Evolutionary conservation across 2,113 vertebrate species (phyloP).

Genomic region (Seriola dumerili): DNA sequence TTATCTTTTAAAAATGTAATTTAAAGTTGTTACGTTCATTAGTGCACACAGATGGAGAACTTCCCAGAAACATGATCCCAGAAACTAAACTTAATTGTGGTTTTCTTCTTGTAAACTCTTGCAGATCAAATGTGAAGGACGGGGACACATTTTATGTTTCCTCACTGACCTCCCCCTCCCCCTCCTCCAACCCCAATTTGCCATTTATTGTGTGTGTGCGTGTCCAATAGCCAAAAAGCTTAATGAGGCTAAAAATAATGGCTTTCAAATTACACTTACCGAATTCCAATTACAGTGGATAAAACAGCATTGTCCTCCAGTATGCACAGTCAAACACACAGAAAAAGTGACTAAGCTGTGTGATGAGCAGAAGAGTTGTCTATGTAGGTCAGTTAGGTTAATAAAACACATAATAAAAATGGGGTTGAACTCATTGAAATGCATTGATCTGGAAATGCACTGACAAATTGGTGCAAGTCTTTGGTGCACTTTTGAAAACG

Average conservation of each 20-base stretch:
- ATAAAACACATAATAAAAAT: neutral
- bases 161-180: neutral
- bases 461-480: neutral
- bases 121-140: constrained; percentile 39
- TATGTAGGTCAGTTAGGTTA: neutral
- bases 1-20: constrained; percentile 10
- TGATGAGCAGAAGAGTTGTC: neutral
- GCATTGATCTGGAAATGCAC: constrained; percentile 13
- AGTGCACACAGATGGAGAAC: neutral
- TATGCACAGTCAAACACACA: constrained; percentile 1
- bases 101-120: constrained; percentile 22
- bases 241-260: constrained; percentile 69
- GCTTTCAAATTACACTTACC: constrained; percentile 45
- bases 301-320: constrained; percentile 48
- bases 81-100: constrained; percentile 10
- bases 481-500: neutral
- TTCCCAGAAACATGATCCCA: neutral
- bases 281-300: constrained; percentile 49
- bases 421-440: neutral
- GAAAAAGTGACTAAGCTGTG: neutral
- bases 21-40: constrained; percentile 4
- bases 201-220: constrained; percentile 10
- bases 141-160: constrained; percentile 7
- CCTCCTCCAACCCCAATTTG: neutral
- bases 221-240: constrained; percentile 41